phyloP scores from a whole-genome alignment of 2,113 vertebrate genomes.

The Barbus barbus region DNA sequence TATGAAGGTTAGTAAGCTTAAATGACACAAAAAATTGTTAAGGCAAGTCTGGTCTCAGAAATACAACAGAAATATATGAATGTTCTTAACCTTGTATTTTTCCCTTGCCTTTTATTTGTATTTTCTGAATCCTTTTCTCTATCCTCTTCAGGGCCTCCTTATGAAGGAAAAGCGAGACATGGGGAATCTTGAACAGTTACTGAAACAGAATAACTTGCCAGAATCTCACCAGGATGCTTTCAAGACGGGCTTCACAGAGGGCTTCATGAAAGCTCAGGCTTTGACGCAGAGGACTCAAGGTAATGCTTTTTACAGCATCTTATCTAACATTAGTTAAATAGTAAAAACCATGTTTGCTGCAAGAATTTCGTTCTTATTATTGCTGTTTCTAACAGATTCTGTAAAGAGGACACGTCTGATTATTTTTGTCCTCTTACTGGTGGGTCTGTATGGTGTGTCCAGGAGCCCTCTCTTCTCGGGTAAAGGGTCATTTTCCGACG shows the following conservation, averaged over 20 bases:
- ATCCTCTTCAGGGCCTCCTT: constrained; percentile 79
- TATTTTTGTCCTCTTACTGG: constrained; percentile 79
- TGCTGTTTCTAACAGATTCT: constrained; percentile 81
- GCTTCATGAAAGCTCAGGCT: constrained; percentile 93
- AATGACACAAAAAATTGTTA: neutral
- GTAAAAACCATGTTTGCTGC: neutral
- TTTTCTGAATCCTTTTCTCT: too few species aligned
- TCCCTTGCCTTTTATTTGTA: too few species aligned
- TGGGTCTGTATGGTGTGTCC: constrained; percentile 86
- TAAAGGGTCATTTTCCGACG: constrained; percentile 85
- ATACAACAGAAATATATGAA: neutral
- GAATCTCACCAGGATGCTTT: constrained; percentile 91
- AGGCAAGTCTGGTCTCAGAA: neutral
- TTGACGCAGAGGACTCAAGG: constrained; percentile 89
- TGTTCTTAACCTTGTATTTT: too few species aligned
- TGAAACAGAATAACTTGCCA: constrained; percentile 87
- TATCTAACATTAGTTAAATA: neutral
- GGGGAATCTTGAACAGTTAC: constrained; percentile 85
- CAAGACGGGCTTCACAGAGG: constrained; percentile 95
- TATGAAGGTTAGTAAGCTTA: constrained; percentile 80
- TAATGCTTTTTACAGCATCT: constrained; percentile 59
- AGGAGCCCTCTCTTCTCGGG: constrained; percentile 93
- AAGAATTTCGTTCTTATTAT: neutral
- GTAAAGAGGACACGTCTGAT: constrained; percentile 88
- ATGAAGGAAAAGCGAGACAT: constrained; percentile 81